Percentiles rank a stretch among this genome's conserved stretches.
phyloP scores from a whole-genome alignment of 2,888 invertebrate species.

The Meiosimyza decipiens region DNA sequence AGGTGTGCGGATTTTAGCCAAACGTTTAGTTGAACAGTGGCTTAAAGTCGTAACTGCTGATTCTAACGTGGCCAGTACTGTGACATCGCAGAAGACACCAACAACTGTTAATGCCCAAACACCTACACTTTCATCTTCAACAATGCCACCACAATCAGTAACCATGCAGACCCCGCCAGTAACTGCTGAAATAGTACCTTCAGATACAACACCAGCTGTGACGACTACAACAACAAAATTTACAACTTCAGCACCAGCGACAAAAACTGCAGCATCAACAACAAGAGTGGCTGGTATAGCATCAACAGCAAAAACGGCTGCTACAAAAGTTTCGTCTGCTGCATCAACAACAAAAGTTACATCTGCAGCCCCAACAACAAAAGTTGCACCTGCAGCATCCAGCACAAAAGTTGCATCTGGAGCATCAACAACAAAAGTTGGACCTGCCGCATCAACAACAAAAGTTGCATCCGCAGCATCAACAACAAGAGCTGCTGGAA shows the following conservation, averaged over 20 bases:
- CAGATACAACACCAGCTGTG: background rate
- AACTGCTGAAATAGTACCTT: slow-evolving; percentile 9
- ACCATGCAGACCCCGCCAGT: slow-evolving; percentile 27
- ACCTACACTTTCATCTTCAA: slow-evolving; percentile 28
- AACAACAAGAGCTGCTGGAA: slow-evolving; percentile 16
- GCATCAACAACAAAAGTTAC: slow-evolving; percentile 14
- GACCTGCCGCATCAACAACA: slow-evolving; percentile 40
- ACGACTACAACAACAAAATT: slow-evolving; percentile 21
- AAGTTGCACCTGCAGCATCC: slow-evolving; percentile 23
- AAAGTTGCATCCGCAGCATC: slow-evolving; percentile 12
- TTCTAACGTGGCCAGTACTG: slow-evolving; percentile 59
- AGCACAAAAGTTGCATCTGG: slow-evolving; percentile 17
- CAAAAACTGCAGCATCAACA: slow-evolving; percentile 34
- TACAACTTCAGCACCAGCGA: slow-evolving; percentile 30
- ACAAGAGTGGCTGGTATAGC: slow-evolving; percentile 37
- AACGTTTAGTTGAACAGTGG: slow-evolving; percentile 89
- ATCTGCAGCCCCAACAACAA: slow-evolving; percentile 30
- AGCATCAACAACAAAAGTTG: slow-evolving; percentile 22
- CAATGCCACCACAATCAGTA: slow-evolving; percentile 27
- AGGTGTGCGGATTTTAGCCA: slow-evolving; percentile 83
- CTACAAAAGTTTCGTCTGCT: slow-evolving; percentile 11
- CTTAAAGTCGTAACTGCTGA: slow-evolving; percentile 87
- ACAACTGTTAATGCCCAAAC: slow-evolving; percentile 34
- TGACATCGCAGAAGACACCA: slow-evolving; percentile 30
- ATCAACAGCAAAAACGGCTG: slow-evolving; percentile 40